Evolutionary conservation across 2,797 vertebrate genomes (phyloP), one percentile per base, ranked within the genome.

Genomic region (Crypturellus tataupa): DNA sequence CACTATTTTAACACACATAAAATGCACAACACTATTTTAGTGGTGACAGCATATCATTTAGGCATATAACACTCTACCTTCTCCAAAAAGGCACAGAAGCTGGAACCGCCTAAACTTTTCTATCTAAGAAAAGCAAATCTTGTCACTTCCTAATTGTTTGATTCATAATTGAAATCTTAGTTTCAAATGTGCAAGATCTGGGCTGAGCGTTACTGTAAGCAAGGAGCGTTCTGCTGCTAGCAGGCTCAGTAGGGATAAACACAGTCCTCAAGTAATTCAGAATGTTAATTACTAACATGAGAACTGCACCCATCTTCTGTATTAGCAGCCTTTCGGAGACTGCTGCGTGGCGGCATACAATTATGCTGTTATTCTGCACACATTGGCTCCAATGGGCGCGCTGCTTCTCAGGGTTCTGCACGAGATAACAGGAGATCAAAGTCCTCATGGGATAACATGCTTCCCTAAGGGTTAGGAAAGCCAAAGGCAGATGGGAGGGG

Each of bases 61-160:
- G 86, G 15, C 0, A 0, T 53, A 35, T 79, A 15, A 91, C 25
- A 72, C 60, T 21, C 47, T 49, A 51, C 10, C 4, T 23, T 3
- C 24, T 81, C 73, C 39, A 87, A 81, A 96, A 87, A 78, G 31
- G 10, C 58, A 83, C 78, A 68, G n/a, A 84, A 68, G 29, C 25
- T 55, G 77, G 33, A 89, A 91, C 29, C 0, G 0, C 44, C 77
- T 87, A 77, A 90, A 80, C 58, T 60, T 86, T 91, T 92, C 65
- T 70, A 67, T 76, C 72, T 55, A 91, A 94, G 58, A 71, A 70
- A 94, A 87, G 60, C 25, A 86, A 76, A 87, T 59, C 73, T 59
- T 71, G 17, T 95, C 21, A 60, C 58, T 95, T 94, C 68, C 60
- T 93, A 92, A 92, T 88, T 95, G 47, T 85, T 91, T 91, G 68